Conservation (phyloP, 2,888 invertebrate species). For the Tillus elongatus region DNA sequence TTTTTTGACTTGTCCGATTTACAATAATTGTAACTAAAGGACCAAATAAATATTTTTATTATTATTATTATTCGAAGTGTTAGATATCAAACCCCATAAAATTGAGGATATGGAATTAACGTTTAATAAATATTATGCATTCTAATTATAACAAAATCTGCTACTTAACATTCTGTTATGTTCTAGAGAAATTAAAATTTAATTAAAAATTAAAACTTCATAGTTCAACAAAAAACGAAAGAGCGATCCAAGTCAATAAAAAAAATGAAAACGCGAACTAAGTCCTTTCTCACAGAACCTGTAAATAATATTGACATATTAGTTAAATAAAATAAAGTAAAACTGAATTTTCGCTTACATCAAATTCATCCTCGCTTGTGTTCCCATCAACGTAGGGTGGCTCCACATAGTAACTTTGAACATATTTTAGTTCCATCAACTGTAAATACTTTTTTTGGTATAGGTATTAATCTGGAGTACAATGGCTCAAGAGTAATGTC, state of each 20-base stretch:
- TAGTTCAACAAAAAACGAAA: no score
- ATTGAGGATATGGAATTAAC: neutral
- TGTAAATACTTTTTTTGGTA: constrained; percentile 3
- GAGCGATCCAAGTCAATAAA: no score
- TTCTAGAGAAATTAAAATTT: neutral
- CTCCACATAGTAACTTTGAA: constrained; percentile 2
- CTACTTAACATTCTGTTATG: constrained; percentile 1
- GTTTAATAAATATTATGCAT: neutral
- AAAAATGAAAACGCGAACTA: constrained; percentile 1
- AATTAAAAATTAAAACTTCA: no score
- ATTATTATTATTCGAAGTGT: neutral
- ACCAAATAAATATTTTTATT: no score
- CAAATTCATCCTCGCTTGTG: constrained; percentile 2
- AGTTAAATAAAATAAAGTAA: constrained; percentile 1
- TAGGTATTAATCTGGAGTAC: constrained; percentile 3
- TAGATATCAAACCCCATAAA: neutral
- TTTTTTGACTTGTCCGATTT: no score
- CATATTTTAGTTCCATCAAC: constrained; percentile 1
- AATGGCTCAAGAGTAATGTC: constrained; percentile 2
- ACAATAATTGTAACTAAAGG: no score
- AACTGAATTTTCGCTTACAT: constrained; percentile 1
- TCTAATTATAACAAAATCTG: neutral
- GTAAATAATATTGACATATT: neutral
- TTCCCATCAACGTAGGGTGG: constrained; percentile 4
- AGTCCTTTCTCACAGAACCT: constrained; percentile 3